Conservation (phyloP, 2,797 vertebrate species). For the Pitangus sulphuratus region DNA sequence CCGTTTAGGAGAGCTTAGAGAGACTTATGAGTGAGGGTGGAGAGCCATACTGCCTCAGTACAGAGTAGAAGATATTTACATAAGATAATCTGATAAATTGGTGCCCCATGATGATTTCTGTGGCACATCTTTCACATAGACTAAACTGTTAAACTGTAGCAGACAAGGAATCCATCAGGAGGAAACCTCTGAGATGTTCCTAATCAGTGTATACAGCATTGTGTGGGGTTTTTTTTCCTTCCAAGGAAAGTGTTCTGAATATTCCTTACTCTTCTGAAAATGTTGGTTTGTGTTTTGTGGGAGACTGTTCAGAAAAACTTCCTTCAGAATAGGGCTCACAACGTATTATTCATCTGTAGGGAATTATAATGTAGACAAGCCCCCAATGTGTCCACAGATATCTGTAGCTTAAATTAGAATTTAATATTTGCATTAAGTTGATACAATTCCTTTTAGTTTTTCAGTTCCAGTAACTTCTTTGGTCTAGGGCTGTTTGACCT, state of each 20-base stretch:
- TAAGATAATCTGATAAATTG: neutral
- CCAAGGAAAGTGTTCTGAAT: neutral
- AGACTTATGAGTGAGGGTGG: neutral
- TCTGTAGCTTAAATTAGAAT: neutral
- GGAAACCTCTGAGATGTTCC: neutral
- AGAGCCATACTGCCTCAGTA: neutral
- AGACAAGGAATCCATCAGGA: neutral
- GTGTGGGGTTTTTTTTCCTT: neutral
- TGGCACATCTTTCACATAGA: neutral
- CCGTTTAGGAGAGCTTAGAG: neutral
- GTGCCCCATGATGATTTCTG: neutral
- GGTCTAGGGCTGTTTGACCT: neutral
- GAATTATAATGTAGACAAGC: constrained; percentile 57
- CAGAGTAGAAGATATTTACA: neutral
- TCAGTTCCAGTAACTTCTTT: neutral
- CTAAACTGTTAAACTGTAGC: neutral
- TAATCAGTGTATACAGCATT: neutral
- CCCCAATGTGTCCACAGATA: neutral
- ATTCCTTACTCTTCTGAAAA: neutral
- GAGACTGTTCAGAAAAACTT: neutral
- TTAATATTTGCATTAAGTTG: neutral
- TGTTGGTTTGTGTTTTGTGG: neutral
- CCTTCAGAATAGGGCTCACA: neutral
- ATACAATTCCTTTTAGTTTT: neutral
- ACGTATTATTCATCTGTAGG: neutral